Conservation (phyloP, 2,797 vertebrate genomes). For the Tiaroga cobitis region DNA sequence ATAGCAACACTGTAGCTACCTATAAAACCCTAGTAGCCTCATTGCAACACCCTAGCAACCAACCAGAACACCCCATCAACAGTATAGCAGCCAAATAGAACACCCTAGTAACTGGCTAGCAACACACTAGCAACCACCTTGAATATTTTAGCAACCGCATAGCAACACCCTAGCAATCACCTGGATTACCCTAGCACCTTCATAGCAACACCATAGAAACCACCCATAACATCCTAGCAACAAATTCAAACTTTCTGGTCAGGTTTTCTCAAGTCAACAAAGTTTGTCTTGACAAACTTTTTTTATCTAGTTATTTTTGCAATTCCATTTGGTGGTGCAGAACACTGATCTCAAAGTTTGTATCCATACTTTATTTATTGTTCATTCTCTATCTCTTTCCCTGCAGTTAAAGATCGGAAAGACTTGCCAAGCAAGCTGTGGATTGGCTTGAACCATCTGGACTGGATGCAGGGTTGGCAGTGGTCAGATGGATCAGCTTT, state of each 20-base stretch:
- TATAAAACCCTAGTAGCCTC: not conserved
- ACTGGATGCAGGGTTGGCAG: constrained; percentile 90
- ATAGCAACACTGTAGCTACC: not conserved
- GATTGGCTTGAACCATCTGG: constrained; percentile 94
- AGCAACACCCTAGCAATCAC: not conserved
- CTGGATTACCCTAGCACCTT: not conserved
- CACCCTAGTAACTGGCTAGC: not conserved
- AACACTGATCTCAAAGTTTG: not conserved
- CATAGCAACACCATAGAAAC: no score
- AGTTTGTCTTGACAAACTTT: not conserved
- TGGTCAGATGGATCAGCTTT: constrained; percentile 93
- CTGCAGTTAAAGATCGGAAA: constrained; percentile 27
- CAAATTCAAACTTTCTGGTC: no score
- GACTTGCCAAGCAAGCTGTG: constrained; percentile 84
- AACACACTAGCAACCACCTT: not conserved
- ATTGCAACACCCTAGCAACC: not conserved
- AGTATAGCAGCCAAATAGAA: no score
- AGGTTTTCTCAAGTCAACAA: not conserved
- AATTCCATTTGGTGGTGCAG: not conserved
- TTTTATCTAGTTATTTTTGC: not conserved
- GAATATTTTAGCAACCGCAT: no score
- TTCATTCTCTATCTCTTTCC: not conserved
- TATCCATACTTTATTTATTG: not conserved
- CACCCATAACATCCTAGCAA: no score
- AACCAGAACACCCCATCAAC: not conserved